Evolutionary conservation across 64 coral and sea anemone species (phyloP).

Genomic region (Pocillopora damicornis): DNA sequence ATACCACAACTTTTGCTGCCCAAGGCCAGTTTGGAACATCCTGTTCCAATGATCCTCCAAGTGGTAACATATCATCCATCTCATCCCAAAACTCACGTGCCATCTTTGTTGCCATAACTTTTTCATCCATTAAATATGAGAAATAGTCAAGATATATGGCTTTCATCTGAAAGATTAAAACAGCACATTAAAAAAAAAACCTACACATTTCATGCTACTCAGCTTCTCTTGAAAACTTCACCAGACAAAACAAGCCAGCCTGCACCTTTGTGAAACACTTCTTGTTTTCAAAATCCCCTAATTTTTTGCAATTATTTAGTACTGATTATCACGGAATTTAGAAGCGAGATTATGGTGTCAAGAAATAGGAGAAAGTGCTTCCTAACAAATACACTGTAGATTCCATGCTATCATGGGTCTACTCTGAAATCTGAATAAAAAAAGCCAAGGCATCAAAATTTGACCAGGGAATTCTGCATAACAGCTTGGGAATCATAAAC

Average conservation of each 20-base stretch:
- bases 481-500: too few relatives aligned
- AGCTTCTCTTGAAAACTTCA: too few relatives aligned
- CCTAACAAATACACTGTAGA: not conserved
- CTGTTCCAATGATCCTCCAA: slow-evolving; percentile 71
- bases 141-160: slow-evolving; percentile 85
- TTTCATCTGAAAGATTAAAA: slow-evolving; percentile 61
- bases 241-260: too few relatives aligned
- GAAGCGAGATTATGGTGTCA: not conserved
- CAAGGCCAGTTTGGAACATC: slow-evolving; percentile 78
- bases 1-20: slow-evolving; percentile 84
- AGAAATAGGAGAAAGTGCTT: not conserved
- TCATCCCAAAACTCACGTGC: slow-evolving; percentile 84
- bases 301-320: too few relatives aligned
- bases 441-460: too few relatives aligned
- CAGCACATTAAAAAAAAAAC: not conserved
- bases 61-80: slow-evolving; percentile 66
- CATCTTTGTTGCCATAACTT: slow-evolving; percentile 53
- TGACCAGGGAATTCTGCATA: too few relatives aligned
- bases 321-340: not conserved
- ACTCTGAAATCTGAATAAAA: too few relatives aligned
- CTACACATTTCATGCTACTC: too few relatives aligned
- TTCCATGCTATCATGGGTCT: too few relatives aligned
- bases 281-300: too few relatives aligned
- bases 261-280: too few relatives aligned
- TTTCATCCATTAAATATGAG: slow-evolving; percentile 70